Conservation (phyloP, 2,888 invertebrate genomes). For the Mantis religiosa region DNA sequence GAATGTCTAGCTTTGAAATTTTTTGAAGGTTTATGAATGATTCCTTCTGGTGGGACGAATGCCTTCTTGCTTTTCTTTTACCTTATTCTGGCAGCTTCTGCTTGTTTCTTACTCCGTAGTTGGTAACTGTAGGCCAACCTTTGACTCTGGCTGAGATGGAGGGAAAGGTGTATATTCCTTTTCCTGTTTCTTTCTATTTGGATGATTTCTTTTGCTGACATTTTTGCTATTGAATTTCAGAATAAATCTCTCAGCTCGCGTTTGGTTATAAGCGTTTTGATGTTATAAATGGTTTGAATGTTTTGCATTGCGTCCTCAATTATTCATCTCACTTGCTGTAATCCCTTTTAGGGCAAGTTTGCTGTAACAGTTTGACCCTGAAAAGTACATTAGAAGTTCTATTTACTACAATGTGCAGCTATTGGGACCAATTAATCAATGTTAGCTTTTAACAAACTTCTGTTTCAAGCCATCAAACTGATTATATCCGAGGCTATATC, state of each 20-base stretch:
- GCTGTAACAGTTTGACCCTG: constrained; percentile 97
- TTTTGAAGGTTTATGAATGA: constrained; percentile 33
- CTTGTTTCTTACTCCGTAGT: constrained; percentile 89
- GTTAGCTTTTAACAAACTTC: constrained; percentile 90
- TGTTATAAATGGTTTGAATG: constrained; percentile 97
- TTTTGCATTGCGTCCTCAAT: constrained; percentile 98
- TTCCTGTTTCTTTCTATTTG: constrained; percentile 83
- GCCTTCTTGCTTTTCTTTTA: constrained; percentile 74
- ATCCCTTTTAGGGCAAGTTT: constrained; percentile 91
- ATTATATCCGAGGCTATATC: constrained; percentile 93
- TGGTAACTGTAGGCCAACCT: constrained; percentile 88
- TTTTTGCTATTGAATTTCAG: constrained; percentile 91
- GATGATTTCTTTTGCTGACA: constrained; percentile 81
- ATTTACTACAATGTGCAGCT: constrained; percentile 96
- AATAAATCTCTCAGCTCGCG: constrained; percentile 89
- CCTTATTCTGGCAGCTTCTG: constrained; percentile 65
- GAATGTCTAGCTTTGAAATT: constrained; percentile 48
- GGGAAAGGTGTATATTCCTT: constrained; percentile 97
- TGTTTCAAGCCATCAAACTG: constrained; percentile 81
- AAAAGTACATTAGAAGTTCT: constrained; percentile 77
- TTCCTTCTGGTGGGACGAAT: constrained; percentile 77
- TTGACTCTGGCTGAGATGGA: constrained; percentile 85
- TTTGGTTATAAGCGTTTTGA: constrained; percentile 96
- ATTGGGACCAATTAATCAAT: constrained; percentile 92
- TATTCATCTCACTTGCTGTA: constrained; percentile 81